A percentile compares a stretch with the other conserved stretches of the same genome.
Conservation (phyloP, 2,113 vertebrate species). For the Acinonyx jubatus region DNA sequence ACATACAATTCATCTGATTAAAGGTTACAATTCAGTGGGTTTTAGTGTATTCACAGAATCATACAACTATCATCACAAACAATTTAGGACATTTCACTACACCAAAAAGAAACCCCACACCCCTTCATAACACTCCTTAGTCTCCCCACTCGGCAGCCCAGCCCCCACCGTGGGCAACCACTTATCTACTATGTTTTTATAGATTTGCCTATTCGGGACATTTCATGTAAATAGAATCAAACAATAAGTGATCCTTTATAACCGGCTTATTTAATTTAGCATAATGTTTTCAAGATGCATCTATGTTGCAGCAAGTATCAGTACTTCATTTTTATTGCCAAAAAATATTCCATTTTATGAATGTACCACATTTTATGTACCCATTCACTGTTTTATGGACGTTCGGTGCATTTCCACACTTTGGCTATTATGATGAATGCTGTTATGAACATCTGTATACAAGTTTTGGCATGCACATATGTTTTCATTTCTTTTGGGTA, state of each 20-base stretch:
- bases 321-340: background rate
- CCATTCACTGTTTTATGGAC: background rate
- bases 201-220: background rate
- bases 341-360: background rate
- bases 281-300: background rate
- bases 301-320: background rate
- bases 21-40: background rate
- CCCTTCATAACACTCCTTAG: background rate
- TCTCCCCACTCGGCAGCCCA: rapidly evolving
- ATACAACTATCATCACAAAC: background rate
- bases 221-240: background rate
- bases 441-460: background rate
- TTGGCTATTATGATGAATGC: background rate
- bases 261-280: background rate
- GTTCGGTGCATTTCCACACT: background rate
- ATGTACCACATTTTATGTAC: background rate
- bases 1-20: background rate
- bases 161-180: background rate
- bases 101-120: background rate
- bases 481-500: background rate
- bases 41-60: background rate
- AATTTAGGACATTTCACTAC: background rate
- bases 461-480: background rate
- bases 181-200: background rate
- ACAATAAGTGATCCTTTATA: background rate